Conservation (phyloP, 2,888 invertebrate genomes). For the Acrobasis repandana region DNA sequence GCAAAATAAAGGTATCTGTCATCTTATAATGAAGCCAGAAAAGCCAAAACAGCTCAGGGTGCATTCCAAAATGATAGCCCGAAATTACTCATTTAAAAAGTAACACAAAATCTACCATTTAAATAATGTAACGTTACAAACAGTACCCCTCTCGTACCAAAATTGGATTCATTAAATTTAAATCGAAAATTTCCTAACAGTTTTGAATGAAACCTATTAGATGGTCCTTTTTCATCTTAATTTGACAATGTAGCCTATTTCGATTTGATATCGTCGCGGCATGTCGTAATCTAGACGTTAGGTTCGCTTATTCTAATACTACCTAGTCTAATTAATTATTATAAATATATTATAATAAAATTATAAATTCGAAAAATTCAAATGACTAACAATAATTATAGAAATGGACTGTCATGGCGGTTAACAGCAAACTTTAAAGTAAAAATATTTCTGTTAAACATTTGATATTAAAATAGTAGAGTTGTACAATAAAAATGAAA, state of each 20-base stretch:
- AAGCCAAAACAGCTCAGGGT: too few species aligned
- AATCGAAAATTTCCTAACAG: conserved; percentile 1
- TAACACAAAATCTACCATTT: neutral
- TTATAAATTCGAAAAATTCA: too few species aligned
- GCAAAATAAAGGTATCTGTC: too few species aligned
- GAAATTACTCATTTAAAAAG: neutral
- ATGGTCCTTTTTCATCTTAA: neutral
- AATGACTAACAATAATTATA: too few species aligned
- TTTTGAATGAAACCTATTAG: neutral
- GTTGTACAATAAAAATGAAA: too few species aligned
- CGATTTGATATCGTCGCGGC: neutral
- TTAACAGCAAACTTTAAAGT: too few species aligned
- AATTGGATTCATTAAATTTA: neutral
- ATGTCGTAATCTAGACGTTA: neutral
- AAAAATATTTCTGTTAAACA: too few species aligned
- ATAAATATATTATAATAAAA: too few species aligned
- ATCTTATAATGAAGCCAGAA: too few species aligned
- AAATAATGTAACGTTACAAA: neutral
- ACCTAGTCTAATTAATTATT: too few species aligned
- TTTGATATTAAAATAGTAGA: too few species aligned
- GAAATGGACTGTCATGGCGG: too few species aligned
- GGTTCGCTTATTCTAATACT: neutral
- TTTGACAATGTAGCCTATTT: neutral
- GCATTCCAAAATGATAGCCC: neutral
- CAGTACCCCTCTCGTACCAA: neutral